These are phyloP conservation scores for Pseudobourletiella spinata DNA, from an alignment of 1,140 invertebrate genomes.

Conservation along the genomic window DNA sequence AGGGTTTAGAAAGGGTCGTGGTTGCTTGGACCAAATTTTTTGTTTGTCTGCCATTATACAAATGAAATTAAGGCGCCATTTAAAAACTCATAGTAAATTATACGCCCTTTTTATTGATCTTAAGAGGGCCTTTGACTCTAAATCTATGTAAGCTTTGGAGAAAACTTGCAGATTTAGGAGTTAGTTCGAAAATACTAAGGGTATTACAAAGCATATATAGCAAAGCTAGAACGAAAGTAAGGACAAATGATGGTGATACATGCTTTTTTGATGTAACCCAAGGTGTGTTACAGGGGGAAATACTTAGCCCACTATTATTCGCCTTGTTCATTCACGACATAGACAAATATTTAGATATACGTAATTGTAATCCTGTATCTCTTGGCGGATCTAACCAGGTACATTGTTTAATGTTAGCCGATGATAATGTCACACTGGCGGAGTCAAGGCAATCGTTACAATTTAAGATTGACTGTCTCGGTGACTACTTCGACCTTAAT, in stretches of 20 bases:
- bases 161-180: neutral
- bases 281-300: slow-evolving; percentile 14
- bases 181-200: slow-evolving; percentile 10
- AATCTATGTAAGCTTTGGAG: slow-evolving; percentile 19
- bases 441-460: neutral
- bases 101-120: too few relatives aligned
- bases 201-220: slow-evolving; percentile 15
- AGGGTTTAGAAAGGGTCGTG: too few relatives aligned
- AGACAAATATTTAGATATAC: slow-evolving; percentile 2
- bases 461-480: neutral
- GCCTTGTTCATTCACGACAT: slow-evolving; percentile 6
- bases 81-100: neutral
- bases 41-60: neutral
- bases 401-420: slow-evolving; percentile 8
- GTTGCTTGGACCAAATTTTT: slow-evolving; percentile 16
- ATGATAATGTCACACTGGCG: neutral
- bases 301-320: slow-evolving; percentile 7
- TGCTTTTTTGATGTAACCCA: slow-evolving; percentile 4
- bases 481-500: neutral
- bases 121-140: too few relatives aligned
- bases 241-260: neutral
- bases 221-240: slow-evolving; percentile 12
- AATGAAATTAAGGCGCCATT: neutral
- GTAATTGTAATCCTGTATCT: neutral
- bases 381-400: neutral